Evolutionary conservation across 1,140 invertebrate genomes (phyloP), one percentile per base, ranked within the genome.

Genomic region (Drosophila subobscura): DNA sequence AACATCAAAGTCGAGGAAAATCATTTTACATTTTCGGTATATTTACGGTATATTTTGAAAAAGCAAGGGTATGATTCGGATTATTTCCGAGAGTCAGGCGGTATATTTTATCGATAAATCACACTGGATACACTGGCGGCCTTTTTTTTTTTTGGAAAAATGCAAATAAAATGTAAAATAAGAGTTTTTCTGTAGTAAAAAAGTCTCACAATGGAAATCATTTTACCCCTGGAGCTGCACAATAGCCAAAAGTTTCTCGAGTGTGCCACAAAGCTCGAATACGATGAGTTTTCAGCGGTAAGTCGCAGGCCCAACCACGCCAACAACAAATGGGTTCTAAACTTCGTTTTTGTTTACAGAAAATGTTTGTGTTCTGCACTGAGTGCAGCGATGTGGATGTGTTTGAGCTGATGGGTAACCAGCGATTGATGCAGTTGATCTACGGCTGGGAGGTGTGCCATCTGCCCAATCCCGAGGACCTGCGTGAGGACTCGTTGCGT

Each of bases 371-470:
- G 1, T 91, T 77, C 23, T 76, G 61, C 16, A 64, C 67, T 14
- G 37, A 16, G 3, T 27, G 16, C 56, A 76, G 75, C 49, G 89
- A 90, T 55, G 44, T 91, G 41, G 89, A 91, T 51, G 75, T 90
- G 4, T 91, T 81, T n/a, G 85, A 83, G 59, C 42, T 88, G 7
- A 84, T 79, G 71, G 79, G 59, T 0, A 70, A 91, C 14, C 81
- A 91, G 41, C 79, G 89, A 2, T 40, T 89, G 6, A 27, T 73
- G 44, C 63, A 83, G 25, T 25, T 91, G 0, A 51, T 90, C 1
- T 86, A 89, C 41, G 85, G 72, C n/a, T 91, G 89, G 89, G 72
- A 89, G 51, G 66, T 71, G 14, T 90, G 85, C 37, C 58, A 41
- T 0, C 14, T 84, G 40, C 71, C 76, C 16, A 52, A 12, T 4